Base-by-base conservation (phyloP, 2,797 vertebrate species). In the Poliocrania exsul region DNA sequence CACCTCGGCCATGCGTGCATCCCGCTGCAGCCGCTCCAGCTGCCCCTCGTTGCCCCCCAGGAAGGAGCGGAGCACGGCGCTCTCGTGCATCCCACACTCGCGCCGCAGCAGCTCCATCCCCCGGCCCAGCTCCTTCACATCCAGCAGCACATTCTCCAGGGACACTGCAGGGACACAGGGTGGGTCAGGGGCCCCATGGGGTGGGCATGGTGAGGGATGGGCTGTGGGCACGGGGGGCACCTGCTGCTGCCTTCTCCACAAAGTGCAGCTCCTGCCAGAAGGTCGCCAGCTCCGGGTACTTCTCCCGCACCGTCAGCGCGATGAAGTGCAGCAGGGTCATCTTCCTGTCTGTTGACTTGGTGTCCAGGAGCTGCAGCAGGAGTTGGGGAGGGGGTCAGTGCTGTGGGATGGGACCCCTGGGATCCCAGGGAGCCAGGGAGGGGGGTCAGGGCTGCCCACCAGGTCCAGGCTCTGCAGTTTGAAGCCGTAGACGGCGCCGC, bases 241-340 rank as follows among this genome's bases (percentile, higher is more conserved):
- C 99, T 98, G 99, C 99, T 0, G 99, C 99, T 6, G 99, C 99
- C 95, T 99, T 99, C 92, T 99, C 99, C 91, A 99, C 99, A 18
- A 99, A 99, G 97, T 99, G 98, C 93, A 99, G 95, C 96, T 99
- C 99, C 29, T 98, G 99, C 98, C 98, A 98, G 98, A 99, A 99
- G 93, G 98, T 99, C 6, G 98, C 98, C 94, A 99, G 97, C 80
- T 99, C 99, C 0, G 98, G 97, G 96, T 99, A 99, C 91, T 99
- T 99, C 97, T 99, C 99, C 96, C 99, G 99, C 93, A 99, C 98
- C 8, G 99, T 99, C 86, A 99, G 97, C 46, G 99, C 99, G 3
- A 99, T 99, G 98, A 99, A 99, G 95, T 99, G 99, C 91, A 99
- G 98, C 96, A 99, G 88, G 0, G 99, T 99, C 98, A 99, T 98